phyloP scores from a whole-genome alignment of 2,888 invertebrate genomes.

The Diogma glabrata region DNA sequence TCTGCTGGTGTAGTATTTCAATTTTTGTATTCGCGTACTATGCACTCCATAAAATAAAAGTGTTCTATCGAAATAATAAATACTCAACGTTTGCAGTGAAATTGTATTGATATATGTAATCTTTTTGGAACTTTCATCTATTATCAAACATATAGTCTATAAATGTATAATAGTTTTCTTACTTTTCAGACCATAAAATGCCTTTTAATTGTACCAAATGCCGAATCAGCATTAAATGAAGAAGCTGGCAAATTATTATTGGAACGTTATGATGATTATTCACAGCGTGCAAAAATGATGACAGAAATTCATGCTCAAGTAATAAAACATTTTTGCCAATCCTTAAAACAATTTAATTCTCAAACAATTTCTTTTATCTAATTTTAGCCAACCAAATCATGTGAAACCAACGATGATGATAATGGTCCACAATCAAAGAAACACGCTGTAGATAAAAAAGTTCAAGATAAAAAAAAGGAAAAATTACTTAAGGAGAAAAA shows the following conservation, averaged over 20 bases:
- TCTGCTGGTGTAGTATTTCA: too few relatives aligned
- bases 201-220: constrained; percentile 91
- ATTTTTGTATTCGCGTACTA: too few relatives aligned
- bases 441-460: constrained; percentile 70
- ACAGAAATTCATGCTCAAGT: constrained; percentile 82
- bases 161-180: neutral
- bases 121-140: too few relatives aligned
- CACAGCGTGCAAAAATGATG: constrained; percentile 76
- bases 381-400: constrained; percentile 38
- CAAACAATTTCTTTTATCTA: constrained; percentile 9
- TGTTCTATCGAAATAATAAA: too few relatives aligned
- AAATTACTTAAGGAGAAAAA: constrained; percentile 71
- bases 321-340: constrained; percentile 19
- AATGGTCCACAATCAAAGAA: constrained; percentile 73
- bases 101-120: too few relatives aligned
- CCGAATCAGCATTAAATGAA: constrained; percentile 93
- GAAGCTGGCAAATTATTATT: constrained; percentile 89
- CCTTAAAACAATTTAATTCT: constrained; percentile 16
- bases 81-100: too few relatives aligned
- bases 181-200: constrained; percentile 73
- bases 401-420: constrained; percentile 33
- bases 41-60: too few relatives aligned
- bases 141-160: too few relatives aligned
- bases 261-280: constrained; percentile 90
- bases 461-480: constrained; percentile 55